These are phyloP conservation scores for Phengaris arion DNA, from an alignment of 2,888 invertebrate species.

Conservation along the genomic window DNA sequence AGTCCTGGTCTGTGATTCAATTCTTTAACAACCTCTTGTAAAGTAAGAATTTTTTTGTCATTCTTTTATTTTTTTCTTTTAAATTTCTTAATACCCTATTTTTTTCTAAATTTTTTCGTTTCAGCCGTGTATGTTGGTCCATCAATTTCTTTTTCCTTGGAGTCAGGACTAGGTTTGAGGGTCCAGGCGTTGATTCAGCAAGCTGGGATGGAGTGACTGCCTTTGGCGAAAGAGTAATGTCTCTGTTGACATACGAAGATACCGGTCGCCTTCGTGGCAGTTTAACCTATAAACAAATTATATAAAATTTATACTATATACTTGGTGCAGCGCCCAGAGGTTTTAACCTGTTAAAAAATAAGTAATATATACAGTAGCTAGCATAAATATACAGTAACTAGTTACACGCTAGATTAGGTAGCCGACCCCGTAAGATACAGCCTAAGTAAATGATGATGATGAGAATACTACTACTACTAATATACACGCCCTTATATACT, in stretches of 20 bases:
- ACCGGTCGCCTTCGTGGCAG: constrained; percentile 11
- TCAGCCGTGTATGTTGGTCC: background rate
- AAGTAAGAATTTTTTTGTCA: constrained; percentile 4
- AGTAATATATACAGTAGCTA: background rate
- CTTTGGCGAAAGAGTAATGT: background rate
- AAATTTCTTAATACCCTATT: constrained; percentile 16
- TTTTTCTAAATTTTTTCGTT: constrained; percentile 13
- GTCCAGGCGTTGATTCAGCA: background rate
- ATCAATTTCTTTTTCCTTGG: constrained; percentile 15
- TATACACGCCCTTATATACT: background rate
- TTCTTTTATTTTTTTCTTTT: constrained; percentile 7
- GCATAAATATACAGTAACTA: background rate
- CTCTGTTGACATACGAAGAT: constrained; percentile 16
- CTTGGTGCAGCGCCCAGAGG: no score
- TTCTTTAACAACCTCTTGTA: constrained; percentile 15
- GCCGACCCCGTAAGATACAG: background rate
- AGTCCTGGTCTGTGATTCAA: constrained; percentile 17
- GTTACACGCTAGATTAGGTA: background rate
- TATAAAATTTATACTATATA: background rate
- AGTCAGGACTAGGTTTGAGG: constrained; percentile 14
- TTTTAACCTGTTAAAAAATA: no score
- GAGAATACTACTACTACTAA: background rate
- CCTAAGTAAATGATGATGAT: background rate
- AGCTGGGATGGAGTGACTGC: no score
- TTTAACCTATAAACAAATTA: constrained; percentile 6